These are phyloP conservation scores for Furcula furcula DNA, from an alignment of 2,888 invertebrate genomes.

Conservation along the genomic window DNA sequence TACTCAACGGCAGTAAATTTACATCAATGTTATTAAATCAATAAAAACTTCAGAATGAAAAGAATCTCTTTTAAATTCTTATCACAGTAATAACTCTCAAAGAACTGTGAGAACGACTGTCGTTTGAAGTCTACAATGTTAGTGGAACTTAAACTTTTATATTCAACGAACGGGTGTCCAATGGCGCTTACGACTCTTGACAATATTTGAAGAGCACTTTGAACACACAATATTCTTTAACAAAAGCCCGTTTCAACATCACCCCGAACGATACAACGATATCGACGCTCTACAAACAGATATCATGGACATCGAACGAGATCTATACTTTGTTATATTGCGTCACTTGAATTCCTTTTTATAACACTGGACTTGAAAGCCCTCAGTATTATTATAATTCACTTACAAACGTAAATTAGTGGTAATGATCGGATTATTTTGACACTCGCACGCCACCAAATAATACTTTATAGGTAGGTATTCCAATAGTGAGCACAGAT, in stretches of 20 bases:
- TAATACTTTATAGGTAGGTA: too few relatives aligned
- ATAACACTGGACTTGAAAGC: too few relatives aligned
- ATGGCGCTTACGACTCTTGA: slow-evolving; percentile 39
- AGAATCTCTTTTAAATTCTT: background rate
- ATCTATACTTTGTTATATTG: slow-evolving; percentile 3
- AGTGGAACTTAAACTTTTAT: slow-evolving; percentile 36
- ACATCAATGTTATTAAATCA: too few relatives aligned
- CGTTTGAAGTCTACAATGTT: slow-evolving; percentile 24
- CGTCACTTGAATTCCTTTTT: background rate
- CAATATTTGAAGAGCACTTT: slow-evolving; percentile 51
- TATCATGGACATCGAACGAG: slow-evolving; percentile 18
- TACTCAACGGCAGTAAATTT: too few relatives aligned
- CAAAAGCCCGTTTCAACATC: slow-evolving; percentile 38
- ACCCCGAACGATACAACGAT: slow-evolving; percentile 26
- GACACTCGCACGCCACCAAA: too few relatives aligned
- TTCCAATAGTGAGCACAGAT: too few relatives aligned
- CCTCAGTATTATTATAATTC: too few relatives aligned
- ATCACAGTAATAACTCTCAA: background rate
- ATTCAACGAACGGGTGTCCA: slow-evolving; percentile 28
- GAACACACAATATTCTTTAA: slow-evolving; percentile 37
- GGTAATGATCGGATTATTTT: too few relatives aligned
- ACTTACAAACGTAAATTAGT: too few relatives aligned
- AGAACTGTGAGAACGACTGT: background rate
- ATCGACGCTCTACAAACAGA: slow-evolving; percentile 23
- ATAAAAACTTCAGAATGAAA: background rate